phyloP scores from a whole-genome alignment of 2,888 invertebrate species.

The Trichogramma evanescens region DNA sequence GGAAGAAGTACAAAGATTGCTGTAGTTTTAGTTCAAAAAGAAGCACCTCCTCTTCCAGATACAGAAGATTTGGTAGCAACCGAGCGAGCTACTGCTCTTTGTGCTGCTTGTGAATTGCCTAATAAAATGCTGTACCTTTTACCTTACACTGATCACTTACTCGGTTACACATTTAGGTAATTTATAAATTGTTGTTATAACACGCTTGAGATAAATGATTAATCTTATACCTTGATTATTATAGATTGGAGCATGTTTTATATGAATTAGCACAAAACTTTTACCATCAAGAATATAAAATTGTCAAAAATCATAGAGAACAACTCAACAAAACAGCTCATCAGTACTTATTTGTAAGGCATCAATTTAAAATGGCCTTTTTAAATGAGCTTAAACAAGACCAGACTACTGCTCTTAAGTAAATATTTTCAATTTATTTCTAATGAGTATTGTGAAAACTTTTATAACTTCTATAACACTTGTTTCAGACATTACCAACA shows the following conservation, averaged over 20 bases:
- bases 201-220: background rate
- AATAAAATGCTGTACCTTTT: conserved; percentile 88
- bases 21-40: conserved; percentile 84
- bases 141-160: conserved; percentile 82
- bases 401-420: conserved; percentile 74
- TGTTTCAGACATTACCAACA: conserved; percentile 67
- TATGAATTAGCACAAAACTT: conserved; percentile 88
- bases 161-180: conserved; percentile 59
- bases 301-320: conserved; percentile 81
- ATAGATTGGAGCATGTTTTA: conserved; percentile 84
- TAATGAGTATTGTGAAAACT: conserved; percentile 3
- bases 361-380: conserved; percentile 95
- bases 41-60: conserved; percentile 66
- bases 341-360: conserved; percentile 85
- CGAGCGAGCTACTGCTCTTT: conserved; percentile 84
- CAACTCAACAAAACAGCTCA: conserved; percentile 86
- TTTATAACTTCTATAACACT: conserved; percentile 1
- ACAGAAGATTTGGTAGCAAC: conserved; percentile 80
- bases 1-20: conserved; percentile 71
- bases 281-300: conserved; percentile 82
- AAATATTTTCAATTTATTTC: conserved; percentile 19
- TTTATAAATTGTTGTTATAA: background rate
- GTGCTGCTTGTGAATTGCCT: conserved; percentile 84
- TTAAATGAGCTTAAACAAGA: conserved; percentile 91
- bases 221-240: conserved; percentile 3